Conservation (phyloP, 2,797 vertebrate species). For the Centropyge bicolor region DNA sequence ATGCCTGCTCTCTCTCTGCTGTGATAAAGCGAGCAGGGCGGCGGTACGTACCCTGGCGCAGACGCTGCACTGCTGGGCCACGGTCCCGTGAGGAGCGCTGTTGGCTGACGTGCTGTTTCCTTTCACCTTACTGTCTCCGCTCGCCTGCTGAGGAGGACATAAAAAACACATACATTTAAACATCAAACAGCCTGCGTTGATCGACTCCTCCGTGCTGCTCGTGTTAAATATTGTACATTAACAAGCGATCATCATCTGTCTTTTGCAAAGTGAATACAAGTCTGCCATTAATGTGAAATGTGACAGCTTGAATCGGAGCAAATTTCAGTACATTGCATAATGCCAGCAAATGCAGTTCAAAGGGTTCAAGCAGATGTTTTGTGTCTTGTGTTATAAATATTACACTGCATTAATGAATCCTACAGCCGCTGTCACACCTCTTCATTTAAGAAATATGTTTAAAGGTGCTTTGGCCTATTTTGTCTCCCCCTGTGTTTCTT, state of each 20-base stretch:
- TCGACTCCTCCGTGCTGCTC: neutral
- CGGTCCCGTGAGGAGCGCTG: constrained; percentile 78
- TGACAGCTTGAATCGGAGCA: constrained; percentile 17
- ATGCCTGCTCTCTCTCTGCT: neutral
- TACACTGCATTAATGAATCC: constrained; percentile 40
- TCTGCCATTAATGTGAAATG: constrained; percentile 26
- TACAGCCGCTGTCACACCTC: constrained; percentile 32
- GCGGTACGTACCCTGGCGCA: constrained; percentile 81
- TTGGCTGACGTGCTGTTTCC: constrained; percentile 76
- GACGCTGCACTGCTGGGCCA: constrained; percentile 79
- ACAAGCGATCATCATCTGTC: constrained; percentile 18
- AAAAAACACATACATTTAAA: constrained; percentile 31
- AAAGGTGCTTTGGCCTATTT: constrained; percentile 33
- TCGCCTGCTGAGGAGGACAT: constrained; percentile 64
- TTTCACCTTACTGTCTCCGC: constrained; percentile 79
- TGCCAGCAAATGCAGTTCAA: constrained; percentile 32
- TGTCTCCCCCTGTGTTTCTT: constrained; percentile 10
- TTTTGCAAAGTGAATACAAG: constrained; percentile 32
- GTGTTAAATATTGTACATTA: constrained; percentile 23
- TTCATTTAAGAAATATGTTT: constrained; percentile 31
- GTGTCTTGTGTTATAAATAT: constrained; percentile 43
- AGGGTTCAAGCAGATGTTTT: constrained; percentile 43
- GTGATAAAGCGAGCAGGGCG: constrained; percentile 12
- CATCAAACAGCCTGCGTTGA: constrained; percentile 36
- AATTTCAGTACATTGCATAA: constrained; percentile 27